Conservation (phyloP, 2,888 invertebrate genomes). For the Patella ulyssiponensis region DNA sequence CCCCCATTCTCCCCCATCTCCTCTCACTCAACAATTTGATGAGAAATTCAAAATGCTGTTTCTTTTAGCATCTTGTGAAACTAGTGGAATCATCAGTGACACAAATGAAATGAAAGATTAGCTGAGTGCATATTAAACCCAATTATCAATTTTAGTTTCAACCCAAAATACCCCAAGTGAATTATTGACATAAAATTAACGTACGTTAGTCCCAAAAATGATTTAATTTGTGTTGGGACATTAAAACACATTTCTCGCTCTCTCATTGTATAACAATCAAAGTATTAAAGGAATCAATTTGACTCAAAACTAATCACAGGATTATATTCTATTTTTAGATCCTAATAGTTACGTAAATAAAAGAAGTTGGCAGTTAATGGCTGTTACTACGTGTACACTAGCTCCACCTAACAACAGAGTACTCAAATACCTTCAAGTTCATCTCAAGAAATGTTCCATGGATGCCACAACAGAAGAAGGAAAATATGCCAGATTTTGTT, state of each 20-base stretch:
- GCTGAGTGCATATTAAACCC: too few species aligned
- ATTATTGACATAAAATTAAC: too few species aligned
- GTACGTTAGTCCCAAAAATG: too few species aligned
- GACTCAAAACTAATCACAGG: neutral
- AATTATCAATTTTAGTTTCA: too few species aligned
- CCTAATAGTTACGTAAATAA: slow-evolving; percentile 72
- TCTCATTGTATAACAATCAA: neutral
- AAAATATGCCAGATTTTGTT: slow-evolving; percentile 92
- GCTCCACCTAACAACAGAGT: slow-evolving; percentile 89
- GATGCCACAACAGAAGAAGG: slow-evolving; percentile 93
- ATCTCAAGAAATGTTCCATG: slow-evolving; percentile 89
- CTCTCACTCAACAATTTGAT: too few species aligned
- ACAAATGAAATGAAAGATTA: too few species aligned
- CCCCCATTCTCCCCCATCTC: too few species aligned
- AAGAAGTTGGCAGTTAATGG: slow-evolving; percentile 92
- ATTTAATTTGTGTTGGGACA: neutral
- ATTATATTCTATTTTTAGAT: slow-evolving; percentile 43
- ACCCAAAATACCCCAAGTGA: neutral
- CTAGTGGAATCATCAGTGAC: too few species aligned
- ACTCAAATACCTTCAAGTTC: slow-evolving; percentile 88
- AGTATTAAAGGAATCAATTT: neutral
- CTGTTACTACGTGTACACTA: slow-evolving; percentile 85
- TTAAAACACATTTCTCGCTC: neutral
- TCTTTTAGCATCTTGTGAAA: too few species aligned
- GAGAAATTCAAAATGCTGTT: too few species aligned